These are phyloP conservation scores for Tillus elongatus DNA, from an alignment of 2,888 invertebrate genomes.

Conservation along the genomic window DNA sequence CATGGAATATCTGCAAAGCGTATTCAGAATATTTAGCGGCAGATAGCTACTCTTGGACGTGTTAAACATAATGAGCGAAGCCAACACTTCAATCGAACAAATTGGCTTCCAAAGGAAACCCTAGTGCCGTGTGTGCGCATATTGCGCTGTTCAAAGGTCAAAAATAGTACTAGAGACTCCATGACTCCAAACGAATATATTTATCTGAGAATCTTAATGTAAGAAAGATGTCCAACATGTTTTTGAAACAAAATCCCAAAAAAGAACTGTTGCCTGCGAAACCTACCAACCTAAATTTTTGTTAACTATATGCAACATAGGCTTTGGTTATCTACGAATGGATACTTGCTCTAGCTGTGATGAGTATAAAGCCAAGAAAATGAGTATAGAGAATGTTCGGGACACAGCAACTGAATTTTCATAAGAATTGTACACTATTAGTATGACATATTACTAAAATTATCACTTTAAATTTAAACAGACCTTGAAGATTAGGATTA, in stretches of 20 bases:
- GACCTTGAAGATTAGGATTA: too few relatives aligned
- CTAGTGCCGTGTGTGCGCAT: conserved; percentile 12
- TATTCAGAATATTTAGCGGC: conserved; percentile 12
- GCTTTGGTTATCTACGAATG: conserved; percentile 17
- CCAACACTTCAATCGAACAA: conserved; percentile 14
- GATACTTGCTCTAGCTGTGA: conserved; percentile 16
- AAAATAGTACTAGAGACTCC: conserved; percentile 16
- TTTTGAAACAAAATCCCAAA: conserved; percentile 9
- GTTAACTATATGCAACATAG: conserved; percentile 15
- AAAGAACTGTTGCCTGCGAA: conserved; percentile 15
- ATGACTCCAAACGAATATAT: conserved; percentile 15
- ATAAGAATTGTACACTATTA: too few relatives aligned
- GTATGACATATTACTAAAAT: too few relatives aligned
- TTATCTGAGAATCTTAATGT: conserved; percentile 16
- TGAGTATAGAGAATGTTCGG: conserved; percentile 8
- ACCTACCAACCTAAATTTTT: conserved; percentile 15
- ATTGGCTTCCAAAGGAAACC: conserved; percentile 14
- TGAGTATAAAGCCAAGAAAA: conserved; percentile 9
- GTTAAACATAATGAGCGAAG: conserved; percentile 13
- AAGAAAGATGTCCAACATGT: conserved; percentile 16
- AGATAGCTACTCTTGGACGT: conserved; percentile 11
- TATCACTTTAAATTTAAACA: too few relatives aligned
- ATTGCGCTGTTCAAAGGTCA: conserved; percentile 14
- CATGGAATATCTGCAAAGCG: conserved; percentile 14
- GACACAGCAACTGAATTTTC: too few relatives aligned